Conservation (phyloP, 2,888 invertebrate species). For the Drosophila trichaetosa region DNA sequence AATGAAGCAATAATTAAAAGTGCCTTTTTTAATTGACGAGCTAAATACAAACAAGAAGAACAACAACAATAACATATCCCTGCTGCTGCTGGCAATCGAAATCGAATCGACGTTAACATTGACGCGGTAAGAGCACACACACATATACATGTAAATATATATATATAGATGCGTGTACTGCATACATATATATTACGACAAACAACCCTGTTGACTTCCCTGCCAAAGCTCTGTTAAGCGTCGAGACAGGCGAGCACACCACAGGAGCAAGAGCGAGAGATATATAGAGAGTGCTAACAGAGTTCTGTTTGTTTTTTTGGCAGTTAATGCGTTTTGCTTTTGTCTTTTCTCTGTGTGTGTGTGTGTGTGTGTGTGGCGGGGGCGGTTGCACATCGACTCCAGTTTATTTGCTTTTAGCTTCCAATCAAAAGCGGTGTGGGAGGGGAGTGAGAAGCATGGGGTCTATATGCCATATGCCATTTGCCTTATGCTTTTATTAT, state of each 20-base stretch:
- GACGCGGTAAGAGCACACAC: constrained; percentile 65
- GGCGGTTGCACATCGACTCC: constrained; percentile 37
- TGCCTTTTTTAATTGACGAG: constrained; percentile 75
- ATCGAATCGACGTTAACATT: constrained; percentile 73
- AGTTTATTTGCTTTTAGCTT: constrained; percentile 63
- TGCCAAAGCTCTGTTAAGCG: constrained; percentile 37
- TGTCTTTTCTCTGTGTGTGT: constrained; percentile 42
- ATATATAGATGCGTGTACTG: constrained; percentile 15
- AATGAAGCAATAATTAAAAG: constrained; percentile 77
- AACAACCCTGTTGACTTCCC: constrained; percentile 51
- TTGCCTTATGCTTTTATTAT: constrained; percentile 61
- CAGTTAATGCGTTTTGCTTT: constrained; percentile 74
- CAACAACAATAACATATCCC: constrained; percentile 25
- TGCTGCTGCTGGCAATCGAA: constrained; percentile 60
- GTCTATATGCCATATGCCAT: constrained; percentile 25
- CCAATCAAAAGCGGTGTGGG: constrained; percentile 39
- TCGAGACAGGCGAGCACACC: constrained; percentile 7
- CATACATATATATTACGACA: constrained; percentile 11
- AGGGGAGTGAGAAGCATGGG: constrained; percentile 1
- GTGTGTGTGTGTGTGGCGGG: constrained; percentile 10
- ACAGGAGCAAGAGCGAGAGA: not conserved
- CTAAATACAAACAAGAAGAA: constrained; percentile 42
- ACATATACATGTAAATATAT: constrained; percentile 8
- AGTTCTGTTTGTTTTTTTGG: constrained; percentile 60
- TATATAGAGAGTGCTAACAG: constrained; percentile 4